Evolutionary conservation across 1,140 invertebrate genomes (phyloP).

Genomic region (Neelides sp.): DNA sequence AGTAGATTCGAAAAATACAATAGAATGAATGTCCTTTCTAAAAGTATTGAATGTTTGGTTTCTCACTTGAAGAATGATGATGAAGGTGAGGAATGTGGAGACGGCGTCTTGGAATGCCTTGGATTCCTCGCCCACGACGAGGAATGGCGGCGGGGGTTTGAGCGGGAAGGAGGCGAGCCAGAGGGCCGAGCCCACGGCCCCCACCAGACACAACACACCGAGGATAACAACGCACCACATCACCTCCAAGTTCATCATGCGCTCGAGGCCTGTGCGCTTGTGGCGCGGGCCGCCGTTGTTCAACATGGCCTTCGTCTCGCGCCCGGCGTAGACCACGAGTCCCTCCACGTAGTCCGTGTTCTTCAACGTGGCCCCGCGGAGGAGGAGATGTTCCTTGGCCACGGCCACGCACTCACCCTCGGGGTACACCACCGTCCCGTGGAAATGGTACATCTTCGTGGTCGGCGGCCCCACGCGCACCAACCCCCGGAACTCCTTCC

Average conservation of each 20-base stretch:
- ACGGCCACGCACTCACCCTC: constrained; percentile 66
- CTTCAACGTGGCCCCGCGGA: constrained; percentile 85
- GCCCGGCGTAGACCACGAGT: constrained; percentile 91
- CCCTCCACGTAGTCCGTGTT: constrained; percentile 91
- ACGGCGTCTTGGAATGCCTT: constrained; percentile 54
- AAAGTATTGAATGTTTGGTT: too few species aligned
- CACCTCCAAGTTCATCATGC: constrained; percentile 88
- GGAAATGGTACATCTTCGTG: constrained; percentile 90
- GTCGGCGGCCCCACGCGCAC: constrained; percentile 86
- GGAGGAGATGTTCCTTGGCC: constrained; percentile 80
- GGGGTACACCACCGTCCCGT: constrained; percentile 73
- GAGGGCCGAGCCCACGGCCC: constrained; percentile 74
- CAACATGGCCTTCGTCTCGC: constrained; percentile 95
- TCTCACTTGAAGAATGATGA: constrained; percentile 79
- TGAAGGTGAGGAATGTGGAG: constrained; percentile 85
- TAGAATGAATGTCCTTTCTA: too few species aligned
- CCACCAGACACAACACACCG: constrained; percentile 75
- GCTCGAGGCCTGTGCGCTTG: constrained; percentile 82
- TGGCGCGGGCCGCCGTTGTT: constrained; percentile 93
- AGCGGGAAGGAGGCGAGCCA: constrained; percentile 55
- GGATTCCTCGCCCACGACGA: constrained; percentile 32
- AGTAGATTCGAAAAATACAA: too few species aligned
- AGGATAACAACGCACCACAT: constrained; percentile 92
- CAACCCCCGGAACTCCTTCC: constrained; percentile 57
- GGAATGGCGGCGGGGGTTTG: constrained; percentile 51